These are phyloP conservation scores for Ptilorrhoa leucosticta DNA, from an alignment of 2,113 vertebrate species.

Conservation along the genomic window DNA sequence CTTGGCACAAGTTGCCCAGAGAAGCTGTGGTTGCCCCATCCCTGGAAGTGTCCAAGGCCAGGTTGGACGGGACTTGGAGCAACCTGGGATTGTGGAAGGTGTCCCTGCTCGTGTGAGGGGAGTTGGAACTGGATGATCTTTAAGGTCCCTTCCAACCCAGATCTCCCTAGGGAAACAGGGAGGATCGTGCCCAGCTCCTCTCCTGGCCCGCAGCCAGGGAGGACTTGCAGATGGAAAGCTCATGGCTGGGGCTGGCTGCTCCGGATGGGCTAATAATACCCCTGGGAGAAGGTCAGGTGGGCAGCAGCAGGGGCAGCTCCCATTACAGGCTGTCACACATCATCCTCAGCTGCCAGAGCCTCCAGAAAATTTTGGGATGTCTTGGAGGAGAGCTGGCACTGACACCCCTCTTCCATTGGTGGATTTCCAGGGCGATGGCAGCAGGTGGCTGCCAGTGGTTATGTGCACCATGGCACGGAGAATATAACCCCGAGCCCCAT, in stretches of 20 bases:
- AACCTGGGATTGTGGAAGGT: rapidly evolving
- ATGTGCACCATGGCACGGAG: rapidly evolving
- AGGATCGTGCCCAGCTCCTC: not conserved
- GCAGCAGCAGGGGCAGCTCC: slow-evolving; percentile 20
- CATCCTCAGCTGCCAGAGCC: not conserved
- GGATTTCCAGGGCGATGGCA: not conserved
- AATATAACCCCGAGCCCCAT: not conserved
- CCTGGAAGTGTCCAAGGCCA: not conserved
- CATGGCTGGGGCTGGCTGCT: not conserved
- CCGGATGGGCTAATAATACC: not conserved
- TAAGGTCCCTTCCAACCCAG: not conserved
- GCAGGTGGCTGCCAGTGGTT: not conserved
- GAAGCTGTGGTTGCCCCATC: not conserved
- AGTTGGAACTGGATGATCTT: not conserved
- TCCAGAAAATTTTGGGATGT: not conserved
- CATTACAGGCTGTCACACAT: not conserved
- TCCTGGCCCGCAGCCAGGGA: not conserved
- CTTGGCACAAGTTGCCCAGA: not conserved
- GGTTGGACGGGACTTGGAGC: not conserved
- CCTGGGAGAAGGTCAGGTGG: slow-evolving; percentile 24
- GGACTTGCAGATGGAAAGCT: not conserved
- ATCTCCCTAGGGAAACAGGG: not conserved
- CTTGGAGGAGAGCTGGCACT: not conserved
- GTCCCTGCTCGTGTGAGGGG: not conserved
- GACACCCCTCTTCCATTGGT: rapidly evolving